Evolutionary conservation across 2,888 invertebrate genomes (phyloP).

Genomic region (Trissolcus japonicus): DNA sequence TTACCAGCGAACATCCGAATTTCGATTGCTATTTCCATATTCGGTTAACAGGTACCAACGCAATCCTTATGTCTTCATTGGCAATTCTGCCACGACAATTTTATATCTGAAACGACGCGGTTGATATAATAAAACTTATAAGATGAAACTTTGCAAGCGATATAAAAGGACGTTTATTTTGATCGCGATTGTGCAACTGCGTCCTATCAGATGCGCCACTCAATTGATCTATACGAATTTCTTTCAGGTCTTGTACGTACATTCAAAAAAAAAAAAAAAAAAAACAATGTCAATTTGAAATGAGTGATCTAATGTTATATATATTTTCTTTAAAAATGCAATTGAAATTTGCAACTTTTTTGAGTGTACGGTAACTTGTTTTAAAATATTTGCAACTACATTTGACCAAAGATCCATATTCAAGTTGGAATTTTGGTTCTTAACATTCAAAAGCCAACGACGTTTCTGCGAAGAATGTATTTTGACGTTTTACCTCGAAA

Average conservation of each 20-base stretch:
- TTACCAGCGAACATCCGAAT: conserved; percentile 3
- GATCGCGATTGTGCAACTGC: conserved; percentile 3
- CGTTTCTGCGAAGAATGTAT: conserved; percentile 1
- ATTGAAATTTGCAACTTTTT: no score
- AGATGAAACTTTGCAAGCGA: conserved; percentile 8
- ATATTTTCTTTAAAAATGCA: no score
- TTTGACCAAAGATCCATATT: not conserved
- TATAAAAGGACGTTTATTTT: conserved; percentile 33
- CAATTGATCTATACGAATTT: conserved; percentile 4
- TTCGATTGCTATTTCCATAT: conserved; percentile 16
- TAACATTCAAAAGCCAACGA: not conserved
- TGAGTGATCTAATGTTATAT: no score
- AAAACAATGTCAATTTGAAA: no score
- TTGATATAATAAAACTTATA: conserved; percentile 25
- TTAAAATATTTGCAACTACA: not conserved
- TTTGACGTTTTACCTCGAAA: not conserved
- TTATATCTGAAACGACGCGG: conserved; percentile 32
- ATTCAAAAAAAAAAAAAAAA: no score
- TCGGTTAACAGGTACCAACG: conserved; percentile 45
- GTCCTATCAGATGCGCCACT: conserved; percentile 17
- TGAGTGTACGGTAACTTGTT: not conserved
- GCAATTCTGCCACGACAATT: conserved; percentile 14
- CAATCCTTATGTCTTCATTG: conserved; percentile 34
- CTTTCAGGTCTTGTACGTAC: conserved; percentile 19
- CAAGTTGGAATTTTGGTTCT: no score